Evolutionary conservation across 2,113 vertebrate genomes (phyloP).

Genomic region (Callorhinus ursinus): DNA sequence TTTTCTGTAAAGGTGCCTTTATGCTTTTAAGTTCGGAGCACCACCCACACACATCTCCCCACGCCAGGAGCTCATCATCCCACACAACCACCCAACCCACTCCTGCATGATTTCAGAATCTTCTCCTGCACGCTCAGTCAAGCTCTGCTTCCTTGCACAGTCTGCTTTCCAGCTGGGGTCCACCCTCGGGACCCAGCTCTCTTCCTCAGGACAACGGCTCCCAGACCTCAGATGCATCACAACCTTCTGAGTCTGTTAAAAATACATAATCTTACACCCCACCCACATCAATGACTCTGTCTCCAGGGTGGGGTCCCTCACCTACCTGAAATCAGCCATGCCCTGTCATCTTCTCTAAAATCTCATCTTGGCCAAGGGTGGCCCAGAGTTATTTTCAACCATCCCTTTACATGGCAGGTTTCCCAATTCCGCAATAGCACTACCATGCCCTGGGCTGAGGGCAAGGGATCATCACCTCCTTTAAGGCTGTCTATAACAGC

Average conservation of each 20-base stretch:
- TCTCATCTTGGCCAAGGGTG: neutral
- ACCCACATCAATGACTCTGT: neutral
- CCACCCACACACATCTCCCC: neutral
- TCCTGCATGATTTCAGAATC: neutral
- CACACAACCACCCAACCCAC: neutral
- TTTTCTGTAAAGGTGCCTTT: neutral
- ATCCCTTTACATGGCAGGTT: neutral
- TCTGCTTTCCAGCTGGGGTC: neutral
- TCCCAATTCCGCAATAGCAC: neutral
- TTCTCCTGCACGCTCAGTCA: neutral
- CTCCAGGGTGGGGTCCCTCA: neutral
- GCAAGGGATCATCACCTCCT: neutral
- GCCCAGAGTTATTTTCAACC: neutral
- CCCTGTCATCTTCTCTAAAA: neutral
- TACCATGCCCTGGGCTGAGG: neutral
- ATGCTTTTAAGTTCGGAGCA: neutral
- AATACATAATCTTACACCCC: neutral
- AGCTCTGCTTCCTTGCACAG: neutral
- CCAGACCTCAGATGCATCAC: neutral
- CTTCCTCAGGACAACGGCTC: neutral
- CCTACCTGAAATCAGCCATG: neutral
- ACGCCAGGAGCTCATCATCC: neutral
- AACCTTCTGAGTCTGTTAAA: neutral
- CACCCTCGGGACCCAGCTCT: neutral
- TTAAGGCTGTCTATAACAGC: neutral